phyloP scores from a whole-genome alignment of 2,797 vertebrate genomes.

The Neoniphon sammara region DNA sequence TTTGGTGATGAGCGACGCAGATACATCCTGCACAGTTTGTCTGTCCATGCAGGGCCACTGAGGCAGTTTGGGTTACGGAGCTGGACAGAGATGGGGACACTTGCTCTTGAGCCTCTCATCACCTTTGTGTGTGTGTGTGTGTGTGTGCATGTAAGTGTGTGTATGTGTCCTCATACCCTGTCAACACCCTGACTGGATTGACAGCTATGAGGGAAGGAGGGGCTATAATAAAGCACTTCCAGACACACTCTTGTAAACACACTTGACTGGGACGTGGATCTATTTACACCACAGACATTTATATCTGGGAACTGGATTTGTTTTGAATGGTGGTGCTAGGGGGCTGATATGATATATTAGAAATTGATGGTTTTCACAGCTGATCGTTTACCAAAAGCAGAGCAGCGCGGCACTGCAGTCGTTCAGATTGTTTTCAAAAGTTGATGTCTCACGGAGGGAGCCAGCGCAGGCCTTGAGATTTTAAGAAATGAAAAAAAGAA shows the following conservation, averaged over 20 bases:
- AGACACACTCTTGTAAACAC: slow-evolving; percentile 48
- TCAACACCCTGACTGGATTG: slow-evolving; percentile 46
- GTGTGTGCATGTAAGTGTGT: neutral
- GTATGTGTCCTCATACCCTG: slow-evolving; percentile 25
- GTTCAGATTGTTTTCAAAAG: slow-evolving; percentile 4
- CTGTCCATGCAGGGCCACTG: no score
- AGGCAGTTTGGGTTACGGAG: neutral
- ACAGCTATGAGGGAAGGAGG: slow-evolving; percentile 42
- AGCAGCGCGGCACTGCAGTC: neutral
- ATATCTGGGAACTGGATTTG: slow-evolving; percentile 34
- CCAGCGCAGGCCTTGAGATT: neutral
- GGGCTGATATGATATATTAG: slow-evolving; percentile 22
- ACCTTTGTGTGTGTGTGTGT: slow-evolving; percentile 17
- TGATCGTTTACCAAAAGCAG: slow-evolving; percentile 39
- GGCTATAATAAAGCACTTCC: slow-evolving; percentile 52
- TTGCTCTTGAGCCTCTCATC: slow-evolving; percentile 6
- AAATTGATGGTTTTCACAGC: slow-evolving; percentile 19
- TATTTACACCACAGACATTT: slow-evolving; percentile 52
- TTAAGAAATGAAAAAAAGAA: neutral
- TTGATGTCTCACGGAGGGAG: neutral
- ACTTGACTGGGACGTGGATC: slow-evolving; percentile 34
- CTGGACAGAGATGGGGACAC: neutral
- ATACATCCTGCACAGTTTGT: neutral
- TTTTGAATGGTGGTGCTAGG: slow-evolving; percentile 38
- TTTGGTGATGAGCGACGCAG: neutral